phyloP scores from a whole-genome alignment of 2,888 invertebrate species.

The Idaea dimidiata region DNA sequence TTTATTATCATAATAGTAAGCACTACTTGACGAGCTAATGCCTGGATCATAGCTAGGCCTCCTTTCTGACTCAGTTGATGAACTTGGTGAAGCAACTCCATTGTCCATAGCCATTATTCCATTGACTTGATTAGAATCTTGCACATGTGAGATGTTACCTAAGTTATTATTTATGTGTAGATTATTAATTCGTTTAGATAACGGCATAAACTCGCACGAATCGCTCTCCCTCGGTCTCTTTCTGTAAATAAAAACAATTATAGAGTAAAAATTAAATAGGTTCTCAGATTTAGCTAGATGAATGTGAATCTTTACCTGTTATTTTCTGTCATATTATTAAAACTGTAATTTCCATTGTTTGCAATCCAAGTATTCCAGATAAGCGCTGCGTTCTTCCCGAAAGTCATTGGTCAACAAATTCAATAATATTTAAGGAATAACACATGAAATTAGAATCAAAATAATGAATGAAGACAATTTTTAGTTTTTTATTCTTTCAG shows the following conservation, averaged over 20 bases:
- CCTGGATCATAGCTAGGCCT: slow-evolving; percentile 87
- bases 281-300: slow-evolving; percentile 2
- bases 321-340: slow-evolving; percentile 71
- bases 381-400: slow-evolving; percentile 47
- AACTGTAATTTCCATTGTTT: slow-evolving; percentile 59
- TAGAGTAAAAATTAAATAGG: background rate
- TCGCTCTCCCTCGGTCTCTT: slow-evolving; percentile 90
- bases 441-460: slow-evolving; percentile 2
- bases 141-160: slow-evolving; percentile 39
- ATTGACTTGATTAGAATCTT: slow-evolving; percentile 57
- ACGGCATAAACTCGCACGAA: slow-evolving; percentile 89
- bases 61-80: slow-evolving; percentile 57
- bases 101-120: slow-evolving; percentile 49
- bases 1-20: slow-evolving; percentile 93
- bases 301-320: slow-evolving; percentile 47
- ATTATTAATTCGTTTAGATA: slow-evolving; percentile 95
- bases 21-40: slow-evolving; percentile 88
- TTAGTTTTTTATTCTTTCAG: background rate
- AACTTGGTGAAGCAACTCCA: slow-evolving; percentile 55
- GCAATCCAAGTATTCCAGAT: slow-evolving; percentile 55
- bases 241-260: slow-evolving; percentile 60
- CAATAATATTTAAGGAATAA: background rate
- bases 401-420: slow-evolving; percentile 55
- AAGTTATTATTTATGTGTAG: slow-evolving; percentile 87
- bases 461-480: slow-evolving; percentile 10